Conservation (phyloP, 2,888 invertebrate species). For the Fabriciana adippe region DNA sequence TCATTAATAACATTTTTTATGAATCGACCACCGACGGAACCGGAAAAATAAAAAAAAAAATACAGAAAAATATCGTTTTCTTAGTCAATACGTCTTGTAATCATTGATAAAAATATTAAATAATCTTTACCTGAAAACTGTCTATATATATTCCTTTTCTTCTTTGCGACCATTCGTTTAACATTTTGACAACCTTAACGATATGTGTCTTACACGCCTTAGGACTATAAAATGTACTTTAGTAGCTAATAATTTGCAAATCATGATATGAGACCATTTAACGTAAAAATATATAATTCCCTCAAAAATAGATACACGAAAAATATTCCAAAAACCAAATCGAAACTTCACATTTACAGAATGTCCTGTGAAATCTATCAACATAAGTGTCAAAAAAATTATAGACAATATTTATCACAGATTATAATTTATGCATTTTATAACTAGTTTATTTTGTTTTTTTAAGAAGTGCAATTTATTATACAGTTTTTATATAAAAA, state of each 20-base stretch:
- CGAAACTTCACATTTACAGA: slow-evolving; percentile 72
- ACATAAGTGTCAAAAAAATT: slow-evolving; percentile 49
- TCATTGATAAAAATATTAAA: not conserved
- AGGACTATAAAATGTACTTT: slow-evolving; percentile 57
- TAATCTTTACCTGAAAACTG: slow-evolving; percentile 64
- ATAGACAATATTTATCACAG: slow-evolving; percentile 3
- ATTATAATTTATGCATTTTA: slow-evolving; percentile 2
- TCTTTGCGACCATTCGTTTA: slow-evolving; percentile 78
- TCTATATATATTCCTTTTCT: slow-evolving; percentile 62
- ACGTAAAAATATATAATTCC: slow-evolving; percentile 75
- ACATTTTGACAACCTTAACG: slow-evolving; percentile 70
- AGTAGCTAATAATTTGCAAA: slow-evolving; percentile 63
- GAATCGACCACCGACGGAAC: slow-evolving; percentile 3
- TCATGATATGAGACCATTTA: slow-evolving; percentile 78
- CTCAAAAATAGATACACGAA: slow-evolving; percentile 79
- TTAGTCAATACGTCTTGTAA: not conserved
- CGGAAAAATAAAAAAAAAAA: slow-evolving; percentile 2
- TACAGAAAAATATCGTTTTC: not conserved
- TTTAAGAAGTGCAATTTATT: no score
- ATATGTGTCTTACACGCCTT: slow-evolving; percentile 56
- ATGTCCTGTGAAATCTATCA: slow-evolving; percentile 59
- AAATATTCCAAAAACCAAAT: slow-evolving; percentile 76
- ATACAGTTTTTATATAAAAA: no score
- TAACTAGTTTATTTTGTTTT: not conserved
- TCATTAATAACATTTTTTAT: slow-evolving; percentile 25